phyloP scores from a whole-genome alignment of 1,140 invertebrate species.

The Drosophila elegans region DNA sequence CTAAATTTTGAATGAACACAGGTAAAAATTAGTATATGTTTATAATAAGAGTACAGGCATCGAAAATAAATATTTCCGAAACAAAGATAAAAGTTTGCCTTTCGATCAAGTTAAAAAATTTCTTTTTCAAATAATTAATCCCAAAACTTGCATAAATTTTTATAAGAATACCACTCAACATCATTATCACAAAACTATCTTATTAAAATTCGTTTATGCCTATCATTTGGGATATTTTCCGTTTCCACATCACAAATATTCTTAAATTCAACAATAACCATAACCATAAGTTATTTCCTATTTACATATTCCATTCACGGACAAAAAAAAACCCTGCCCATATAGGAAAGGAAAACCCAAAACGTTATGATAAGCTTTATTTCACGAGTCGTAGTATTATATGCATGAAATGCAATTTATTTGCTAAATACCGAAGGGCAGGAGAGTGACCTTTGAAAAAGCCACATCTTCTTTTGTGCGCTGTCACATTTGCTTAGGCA shows the following conservation, averaged over 20 bases:
- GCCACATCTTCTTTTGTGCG: conserved; percentile 9
- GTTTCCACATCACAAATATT: background rate
- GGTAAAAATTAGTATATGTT: no score
- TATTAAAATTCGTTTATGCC: no score
- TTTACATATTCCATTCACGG: conserved; percentile 19
- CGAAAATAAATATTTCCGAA: no score
- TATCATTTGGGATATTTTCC: no score
- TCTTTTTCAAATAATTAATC: no score
- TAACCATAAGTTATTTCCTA: conserved; percentile 28
- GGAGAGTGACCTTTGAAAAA: conserved; percentile 22
- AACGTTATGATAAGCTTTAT: conserved; percentile 54
- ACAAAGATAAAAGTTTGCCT: no score
- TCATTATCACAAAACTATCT: no score
- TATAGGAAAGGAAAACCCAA: conserved; percentile 25
- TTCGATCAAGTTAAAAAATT: no score
- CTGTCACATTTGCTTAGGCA: conserved; percentile 46
- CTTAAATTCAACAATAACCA: conserved; percentile 13
- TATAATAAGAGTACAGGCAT: no score
- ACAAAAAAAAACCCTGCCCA: background rate
- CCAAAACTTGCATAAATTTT: no score
- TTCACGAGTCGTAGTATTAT: conserved; percentile 23
- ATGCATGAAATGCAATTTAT: conserved; percentile 55
- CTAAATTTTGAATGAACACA: no score
- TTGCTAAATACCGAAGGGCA: conserved; percentile 26
- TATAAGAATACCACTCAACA: no score